Base-by-base conservation (phyloP, 2,797 vertebrate species). In the Cossypha niveicapilla region DNA sequence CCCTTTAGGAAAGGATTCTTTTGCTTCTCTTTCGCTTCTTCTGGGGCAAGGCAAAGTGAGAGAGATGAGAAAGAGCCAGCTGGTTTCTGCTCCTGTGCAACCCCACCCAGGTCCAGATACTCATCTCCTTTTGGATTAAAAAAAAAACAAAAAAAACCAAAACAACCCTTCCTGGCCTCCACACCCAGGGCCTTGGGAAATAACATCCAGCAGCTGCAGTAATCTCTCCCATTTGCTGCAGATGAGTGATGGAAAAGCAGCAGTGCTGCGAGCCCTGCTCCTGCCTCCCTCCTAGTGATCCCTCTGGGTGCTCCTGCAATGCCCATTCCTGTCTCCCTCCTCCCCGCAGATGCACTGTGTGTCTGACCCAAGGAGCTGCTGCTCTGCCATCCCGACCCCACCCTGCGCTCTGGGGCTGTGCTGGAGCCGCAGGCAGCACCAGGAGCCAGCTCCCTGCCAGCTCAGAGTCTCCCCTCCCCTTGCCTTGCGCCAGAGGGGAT, bases 181-280 rank as follows among this genome's bases (percentile, higher is more conserved):
- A 73, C 88, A 66, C 78, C 88, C 86, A 42, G 75, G 65, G 76
- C 92, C 88, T 80, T 81, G 94, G 96, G 95, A 97, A 97, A 96
- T 91, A 96, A 97, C 94, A 97, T 90, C 97, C 96, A 96, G 95
- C 97, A 98, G 97, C 97, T 96, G 96, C 96, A 96, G 74, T 97
- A 96, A 97, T 97, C 97, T 96, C 96, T 93, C 94, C 86, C 96
- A 96, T 96, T 97, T 97, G 96, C 96, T 72, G 79, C 63, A 75
- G 81, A 90, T 77, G 71, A 76, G 86, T 35, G 93, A 94, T 22
- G 62, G 94, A 93, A 91, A 92, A 89, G 89, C 35, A 91, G 93
- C 90, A 94, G 74, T 19, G 70, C 85, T 81, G 53, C 2, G 1
- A 88, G 28, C 0, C 3, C 84, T 0, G 2, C 47, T 93, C 68